Evolutionary conservation across 2,113 vertebrate species (phyloP).

Genomic region (Pelmatolapia mariae): DNA sequence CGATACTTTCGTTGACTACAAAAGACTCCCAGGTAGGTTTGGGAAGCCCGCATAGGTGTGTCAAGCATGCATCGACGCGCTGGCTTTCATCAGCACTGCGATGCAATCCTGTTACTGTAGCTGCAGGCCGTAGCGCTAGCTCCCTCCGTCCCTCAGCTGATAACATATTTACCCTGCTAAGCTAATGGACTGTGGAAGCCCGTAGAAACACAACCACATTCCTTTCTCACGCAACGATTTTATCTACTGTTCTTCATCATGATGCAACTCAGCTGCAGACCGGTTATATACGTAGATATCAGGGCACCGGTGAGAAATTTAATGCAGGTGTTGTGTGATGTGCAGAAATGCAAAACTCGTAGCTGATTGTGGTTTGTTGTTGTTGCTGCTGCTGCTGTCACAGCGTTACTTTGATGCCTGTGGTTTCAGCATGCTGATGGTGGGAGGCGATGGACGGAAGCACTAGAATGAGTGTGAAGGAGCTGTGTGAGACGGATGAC

Average conservation of each 20-base stretch:
- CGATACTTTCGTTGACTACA: slow-evolving; percentile 55
- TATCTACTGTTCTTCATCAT: not conserved
- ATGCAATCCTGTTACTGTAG: not conserved
- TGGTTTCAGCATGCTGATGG: slow-evolving; percentile 77
- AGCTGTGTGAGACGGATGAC: slow-evolving; percentile 98
- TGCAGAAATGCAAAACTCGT: not conserved
- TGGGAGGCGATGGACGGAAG: slow-evolving; percentile 76
- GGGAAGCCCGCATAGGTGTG: fast-evolving
- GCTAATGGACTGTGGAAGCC: not conserved
- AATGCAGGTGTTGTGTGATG: not conserved
- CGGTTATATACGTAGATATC: not conserved
- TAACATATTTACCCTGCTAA: not conserved
- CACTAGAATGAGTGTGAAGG: slow-evolving; percentile 96
- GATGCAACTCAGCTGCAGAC: not conserved
- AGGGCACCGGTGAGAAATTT: not conserved
- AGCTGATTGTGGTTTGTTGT: slow-evolving; percentile 4
- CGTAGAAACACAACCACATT: not conserved
- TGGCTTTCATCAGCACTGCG: not conserved
- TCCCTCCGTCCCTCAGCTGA: slow-evolving; percentile 4
- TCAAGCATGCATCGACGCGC: not conserved
- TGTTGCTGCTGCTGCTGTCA: not conserved
- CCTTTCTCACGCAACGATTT: not conserved
- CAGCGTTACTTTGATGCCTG: not conserved
- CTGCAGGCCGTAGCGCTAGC: not conserved
- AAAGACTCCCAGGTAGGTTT: slow-evolving; percentile 64